Evolutionary conservation across 2,113 vertebrate genomes (phyloP).

Genomic region (Sakesphorus luctuosus): DNA sequence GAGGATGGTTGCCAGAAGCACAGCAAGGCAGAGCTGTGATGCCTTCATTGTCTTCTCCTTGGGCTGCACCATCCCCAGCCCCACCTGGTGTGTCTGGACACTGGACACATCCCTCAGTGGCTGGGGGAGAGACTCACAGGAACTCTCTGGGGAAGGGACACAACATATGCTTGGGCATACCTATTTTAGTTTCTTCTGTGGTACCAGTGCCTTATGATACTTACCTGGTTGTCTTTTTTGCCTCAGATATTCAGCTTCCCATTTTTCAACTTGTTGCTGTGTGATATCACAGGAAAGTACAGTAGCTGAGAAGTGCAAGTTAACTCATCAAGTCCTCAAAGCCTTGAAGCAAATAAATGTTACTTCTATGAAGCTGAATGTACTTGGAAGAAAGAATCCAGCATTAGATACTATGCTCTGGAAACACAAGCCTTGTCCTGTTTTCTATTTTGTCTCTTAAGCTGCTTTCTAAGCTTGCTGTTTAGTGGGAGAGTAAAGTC

Average conservation of each 20-base stretch:
- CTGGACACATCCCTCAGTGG: background rate
- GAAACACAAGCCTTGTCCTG: background rate
- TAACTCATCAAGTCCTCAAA: background rate
- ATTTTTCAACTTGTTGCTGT: background rate
- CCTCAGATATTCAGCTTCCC: background rate
- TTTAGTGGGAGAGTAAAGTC: background rate
- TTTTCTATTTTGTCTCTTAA: background rate
- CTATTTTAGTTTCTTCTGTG: background rate
- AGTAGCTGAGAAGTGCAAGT: background rate
- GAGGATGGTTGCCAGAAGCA: background rate
- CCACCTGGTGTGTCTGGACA: background rate
- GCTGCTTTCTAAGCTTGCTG: background rate
- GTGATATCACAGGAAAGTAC: background rate
- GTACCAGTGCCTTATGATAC: background rate
- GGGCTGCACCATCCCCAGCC: rapidly evolving
- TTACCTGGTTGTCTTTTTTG: background rate
- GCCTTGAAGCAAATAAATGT: background rate
- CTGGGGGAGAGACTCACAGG: rapidly evolving
- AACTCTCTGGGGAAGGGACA: background rate
- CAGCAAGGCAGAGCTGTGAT: background rate
- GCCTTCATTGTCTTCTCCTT: background rate
- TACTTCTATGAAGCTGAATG: background rate
- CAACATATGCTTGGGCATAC: background rate
- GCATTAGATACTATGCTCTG: background rate
- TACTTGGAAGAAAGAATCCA: background rate